Base-by-base conservation (phyloP, 2,888 invertebrate genomes). In the Dioctria linearis region DNA sequence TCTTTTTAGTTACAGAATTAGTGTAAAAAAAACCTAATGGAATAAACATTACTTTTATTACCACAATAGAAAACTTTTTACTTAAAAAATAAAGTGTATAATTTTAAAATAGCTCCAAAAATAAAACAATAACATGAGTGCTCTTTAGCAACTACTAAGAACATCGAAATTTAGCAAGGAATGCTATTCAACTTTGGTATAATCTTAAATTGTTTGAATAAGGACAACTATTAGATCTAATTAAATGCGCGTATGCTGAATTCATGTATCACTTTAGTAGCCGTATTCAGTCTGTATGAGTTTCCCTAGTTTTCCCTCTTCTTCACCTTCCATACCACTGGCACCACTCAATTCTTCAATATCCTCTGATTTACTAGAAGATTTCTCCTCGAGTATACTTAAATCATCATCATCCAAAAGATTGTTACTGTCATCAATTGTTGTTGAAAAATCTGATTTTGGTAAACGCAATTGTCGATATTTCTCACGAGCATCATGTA, bases 351-450 rank as follows among this genome's bases (percentile, higher is more conserved):
- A 83, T 9, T 87, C 86, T 81, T 85, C 88, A 67, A 87, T 83
- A 61, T 82, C 84, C 49, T 88, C 88, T 5, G 86, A 85, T 79
- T 85, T 84, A 37, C 85, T 86, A 40, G 84, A 83, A 69, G 86
- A 86, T 63, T 88, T 88, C 61, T 87, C 87, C 13, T 88, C 87
- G 59, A 86, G 81, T 78, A 86, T 87, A 71, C 85, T 86, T 2
- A 87, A 73, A 67, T 88, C 88, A 42, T 88, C 88, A 80, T 89
- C 88, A 82, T 88, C 88, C 13, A 82, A 66, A 46, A 79, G 61
- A 71, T 71, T 71, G 54, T 82, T 83, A 54, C 80, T 81, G 51
- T 82, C 83, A 42, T 83, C 83, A 46, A 82, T 80, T 13, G 81
- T 81, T 11, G 82, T 80, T 25, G 83, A 83, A 49, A 81, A 65